Evolutionary conservation across 2,797 vertebrate genomes (phyloP), one percentile per base, ranked within the genome.

Genomic region (Pelochelys cantorii): DNA sequence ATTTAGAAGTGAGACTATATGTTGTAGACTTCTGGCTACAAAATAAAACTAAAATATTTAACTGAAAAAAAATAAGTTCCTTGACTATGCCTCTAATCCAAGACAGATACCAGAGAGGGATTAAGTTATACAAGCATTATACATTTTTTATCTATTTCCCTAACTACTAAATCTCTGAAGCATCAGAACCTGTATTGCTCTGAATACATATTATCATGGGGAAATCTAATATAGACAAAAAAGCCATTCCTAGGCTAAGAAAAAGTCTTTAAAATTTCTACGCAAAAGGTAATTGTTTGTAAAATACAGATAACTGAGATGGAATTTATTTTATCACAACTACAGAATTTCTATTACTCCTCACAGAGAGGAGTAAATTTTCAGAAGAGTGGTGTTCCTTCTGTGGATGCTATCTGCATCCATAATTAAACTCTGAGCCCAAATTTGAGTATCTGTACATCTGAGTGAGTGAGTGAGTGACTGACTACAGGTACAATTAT

Each of bases 401-500:
- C 79, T 9, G 23, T 34, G 60, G 22, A 4, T 42, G 27, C 2
- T 37, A 71, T 20, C 60, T 80, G 18, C 78, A 82, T 0, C 60
- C 79, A 85, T 85, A 94, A 60, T 0, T 0, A 42, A 56, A 65
- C 25, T 0, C 0, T 25, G 59, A 87, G 53, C 12, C 59, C 83
- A 81, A 84, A 83, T 29, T 20, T 20, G 2, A 65, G 27, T 0
- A 62, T 60, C 20, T 83, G 77, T 87, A 8, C 11, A 34, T 37
- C 42, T 48, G 42, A 48, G 42, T 48, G 42, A 48, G 42, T 48
- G 42, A 48, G 42, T 29, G 91, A 80, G 81, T 54, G 68, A 53
- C 83, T 82, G 57, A 13, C 27, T 0, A 0, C 0, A 0, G 79
- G 68, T 48, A 75, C 7, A 9, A 3, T 1, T 15, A 48, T 52